Evolutionary conservation across 2,797 vertebrate species (phyloP), one percentile per base, ranked within the genome.

Genomic region (Champsocephalus gunnari): DNA sequence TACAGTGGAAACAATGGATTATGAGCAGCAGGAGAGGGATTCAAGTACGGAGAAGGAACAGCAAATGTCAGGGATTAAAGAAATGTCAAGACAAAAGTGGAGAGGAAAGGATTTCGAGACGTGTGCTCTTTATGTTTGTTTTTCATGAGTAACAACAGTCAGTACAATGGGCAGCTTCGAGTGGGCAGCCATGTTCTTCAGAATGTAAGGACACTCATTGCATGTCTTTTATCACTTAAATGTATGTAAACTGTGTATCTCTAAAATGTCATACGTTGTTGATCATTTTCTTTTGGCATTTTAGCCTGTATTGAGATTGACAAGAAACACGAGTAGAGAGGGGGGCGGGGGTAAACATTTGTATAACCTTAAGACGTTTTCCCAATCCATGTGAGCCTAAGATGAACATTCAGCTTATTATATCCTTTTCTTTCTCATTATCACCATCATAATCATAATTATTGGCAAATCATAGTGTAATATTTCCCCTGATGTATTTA

Each of bases 1-100:
- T 59, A 62, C 45, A 44, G 51, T 53, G 74, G 32, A 41, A 38
- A 12, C 57, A 75, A 83, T 72, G 82, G 75, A 91, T 86, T 80
- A 76, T 73, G 59, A 82, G 63, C 79, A 66, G 72, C 49, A 32
- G 72, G 81, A 78, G 63, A 82, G 21, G 63, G 34, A 71, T 60
- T 65, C 21, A 50, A 79, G 57, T 48, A 17, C 34, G 71, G 38
- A 54, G 64, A 59, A 48, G 66, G 41, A 81, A 13, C 0, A 44
- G n/a, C 10, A 87, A 75, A 87, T 85, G 82, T 78, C 75, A 85
- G 71, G 66, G 64, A 80, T 62, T 69, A 71, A 82, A 54, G 32
- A 86, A 81, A 81, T 75, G 67, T 79, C 67, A 83, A 34, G 54
- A 54, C 58, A 66, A 69, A 63, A 53, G 57, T 43, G 19, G 19